These are phyloP conservation scores for Eristalis arbustorum DNA, from an alignment of 2,888 invertebrate genomes.

Conservation along the genomic window DNA sequence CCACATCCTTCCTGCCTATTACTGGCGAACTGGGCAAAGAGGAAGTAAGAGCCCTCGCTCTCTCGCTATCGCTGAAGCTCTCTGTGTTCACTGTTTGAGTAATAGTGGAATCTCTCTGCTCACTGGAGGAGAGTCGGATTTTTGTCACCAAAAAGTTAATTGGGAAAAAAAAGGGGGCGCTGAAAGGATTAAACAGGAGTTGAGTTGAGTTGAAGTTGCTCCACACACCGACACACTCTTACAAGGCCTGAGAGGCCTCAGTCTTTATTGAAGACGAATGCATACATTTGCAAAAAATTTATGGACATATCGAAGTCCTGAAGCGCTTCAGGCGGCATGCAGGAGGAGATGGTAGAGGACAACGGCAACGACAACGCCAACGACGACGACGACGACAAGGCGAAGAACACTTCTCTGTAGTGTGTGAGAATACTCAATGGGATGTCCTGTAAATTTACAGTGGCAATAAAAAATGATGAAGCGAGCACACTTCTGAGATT, in stretches of 20 bases:
- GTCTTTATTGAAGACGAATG: constrained; percentile 59
- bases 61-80: constrained; percentile 25
- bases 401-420: neutral
- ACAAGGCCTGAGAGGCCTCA: neutral
- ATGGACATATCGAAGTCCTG: constrained; percentile 55
- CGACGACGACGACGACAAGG: neutral
- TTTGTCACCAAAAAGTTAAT: constrained; percentile 67
- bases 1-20: constrained; percentile 65
- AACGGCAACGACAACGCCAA: neutral
- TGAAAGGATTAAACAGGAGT: constrained; percentile 56
- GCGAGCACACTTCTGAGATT: constrained; percentile 61
- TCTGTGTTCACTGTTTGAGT: neutral
- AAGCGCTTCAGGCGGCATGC: neutral
- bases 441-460: constrained; percentile 70
- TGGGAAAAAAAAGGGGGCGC: constrained; percentile 60
- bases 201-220: constrained; percentile 50
- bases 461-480: constrained; percentile 69
- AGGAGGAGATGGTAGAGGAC: neutral
- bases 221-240: constrained; percentile 13
- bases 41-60: constrained; percentile 2
- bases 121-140: constrained; percentile 40
- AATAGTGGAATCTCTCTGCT: constrained; percentile 22
- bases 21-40: constrained; percentile 43
- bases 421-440: constrained; percentile 56
- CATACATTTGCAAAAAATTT: constrained; percentile 63